Evolutionary conservation across 2,888 invertebrate genomes (phyloP).

Genomic region (Ariolimax columbianus): DNA sequence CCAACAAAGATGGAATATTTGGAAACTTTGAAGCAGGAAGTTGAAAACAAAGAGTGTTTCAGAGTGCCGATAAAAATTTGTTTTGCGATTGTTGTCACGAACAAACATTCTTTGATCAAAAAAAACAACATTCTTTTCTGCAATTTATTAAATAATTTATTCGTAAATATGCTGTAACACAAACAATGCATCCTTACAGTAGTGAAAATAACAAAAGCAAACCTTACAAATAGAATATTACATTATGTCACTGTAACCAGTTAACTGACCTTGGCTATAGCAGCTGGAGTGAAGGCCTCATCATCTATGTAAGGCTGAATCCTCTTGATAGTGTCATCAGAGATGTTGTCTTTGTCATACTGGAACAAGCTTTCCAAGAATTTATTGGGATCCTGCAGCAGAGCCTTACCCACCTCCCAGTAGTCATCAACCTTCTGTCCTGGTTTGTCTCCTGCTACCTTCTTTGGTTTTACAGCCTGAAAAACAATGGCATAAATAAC

Average conservation of each 20-base stretch:
- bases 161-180: too few relatives aligned
- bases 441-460: constrained; percentile 81
- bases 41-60: too few relatives aligned
- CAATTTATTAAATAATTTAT: too few relatives aligned
- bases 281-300: constrained; percentile 77
- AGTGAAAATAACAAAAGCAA: too few relatives aligned
- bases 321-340: constrained; percentile 77
- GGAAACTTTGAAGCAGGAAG: too few relatives aligned
- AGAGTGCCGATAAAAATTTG: too few relatives aligned
- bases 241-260: not conserved
- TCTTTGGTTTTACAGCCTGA: constrained; percentile 76
- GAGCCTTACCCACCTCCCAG: constrained; percentile 78
- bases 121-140: too few relatives aligned
- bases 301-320: constrained; percentile 79
- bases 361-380: constrained; percentile 79
- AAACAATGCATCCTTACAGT: too few relatives aligned
- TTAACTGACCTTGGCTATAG: constrained; percentile 80
- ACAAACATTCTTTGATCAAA: too few relatives aligned
- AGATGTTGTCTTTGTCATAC: constrained; percentile 80
- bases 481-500: not conserved
- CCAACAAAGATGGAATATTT: too few relatives aligned
- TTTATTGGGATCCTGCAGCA: constrained; percentile 77
- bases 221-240: too few relatives aligned
- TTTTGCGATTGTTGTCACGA: too few relatives aligned
- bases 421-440: constrained; percentile 79